phyloP scores from a whole-genome alignment of 2,888 invertebrate genomes.

The Meghimatium bilineatum region DNA sequence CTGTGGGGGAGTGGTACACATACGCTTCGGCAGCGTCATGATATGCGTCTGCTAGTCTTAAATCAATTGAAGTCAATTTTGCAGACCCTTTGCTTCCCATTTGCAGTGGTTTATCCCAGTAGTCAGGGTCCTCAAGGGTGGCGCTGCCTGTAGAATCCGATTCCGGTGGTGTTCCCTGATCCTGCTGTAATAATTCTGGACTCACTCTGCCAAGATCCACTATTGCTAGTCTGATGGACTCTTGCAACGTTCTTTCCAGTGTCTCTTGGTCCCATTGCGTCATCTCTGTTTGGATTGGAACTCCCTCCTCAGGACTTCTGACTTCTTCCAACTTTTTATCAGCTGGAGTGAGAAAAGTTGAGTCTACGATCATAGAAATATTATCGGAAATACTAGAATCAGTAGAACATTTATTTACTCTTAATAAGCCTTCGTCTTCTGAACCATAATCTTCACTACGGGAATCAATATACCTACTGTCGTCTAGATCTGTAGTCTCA shows the following conservation, averaged over 20 bases:
- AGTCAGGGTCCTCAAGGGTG: background rate
- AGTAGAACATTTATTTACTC: too few species aligned
- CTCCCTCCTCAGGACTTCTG: background rate
- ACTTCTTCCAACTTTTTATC: constrained; percentile 42
- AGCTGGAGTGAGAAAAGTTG: constrained; percentile 52
- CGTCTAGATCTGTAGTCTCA: too few species aligned
- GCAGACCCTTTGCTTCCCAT: too few species aligned
- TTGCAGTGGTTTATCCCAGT: background rate
- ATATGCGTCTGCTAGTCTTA: background rate
- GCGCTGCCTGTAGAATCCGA: background rate
- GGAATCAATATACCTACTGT: too few species aligned
- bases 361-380: constrained; percentile 47
- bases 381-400: constrained; percentile 48
- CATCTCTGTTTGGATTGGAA: background rate
- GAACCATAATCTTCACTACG: too few species aligned
- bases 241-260: constrained; percentile 12
- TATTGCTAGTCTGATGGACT: constrained; percentile 28
- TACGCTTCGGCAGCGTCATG: background rate
- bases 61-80: too few species aligned
- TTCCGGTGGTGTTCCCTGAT: background rate
- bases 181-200: background rate
- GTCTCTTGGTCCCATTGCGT: background rate
- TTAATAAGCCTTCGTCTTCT: too few species aligned
- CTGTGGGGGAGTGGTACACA: background rate
- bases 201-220: constrained; percentile 8